Conservation (phyloP, 2,113 vertebrate genomes). For the Siniperca knerii region DNA sequence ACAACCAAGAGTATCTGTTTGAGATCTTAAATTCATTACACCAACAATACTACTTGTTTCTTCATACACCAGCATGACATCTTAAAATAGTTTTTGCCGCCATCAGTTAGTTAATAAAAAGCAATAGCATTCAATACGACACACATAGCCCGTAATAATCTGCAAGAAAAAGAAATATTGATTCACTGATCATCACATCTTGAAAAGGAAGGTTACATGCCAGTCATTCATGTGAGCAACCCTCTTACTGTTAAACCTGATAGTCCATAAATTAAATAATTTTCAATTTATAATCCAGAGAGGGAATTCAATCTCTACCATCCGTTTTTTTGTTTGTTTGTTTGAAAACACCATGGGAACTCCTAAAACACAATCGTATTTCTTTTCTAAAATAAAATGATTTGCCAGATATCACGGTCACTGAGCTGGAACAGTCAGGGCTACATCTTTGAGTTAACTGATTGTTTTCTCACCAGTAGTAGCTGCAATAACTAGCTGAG, state of each 20-base stretch:
- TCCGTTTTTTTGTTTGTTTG: not conserved
- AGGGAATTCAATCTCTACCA: not conserved
- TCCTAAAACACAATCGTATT: conserved; percentile 4
- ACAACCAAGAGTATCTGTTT: not conserved
- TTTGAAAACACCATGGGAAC: conserved; percentile 11
- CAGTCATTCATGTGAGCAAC: not conserved
- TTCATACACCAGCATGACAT: not conserved
- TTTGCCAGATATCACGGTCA: not conserved
- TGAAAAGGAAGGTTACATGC: not conserved
- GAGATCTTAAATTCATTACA: not conserved
- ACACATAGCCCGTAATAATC: not conserved
- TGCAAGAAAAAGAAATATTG: not conserved
- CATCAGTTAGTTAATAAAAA: not conserved
- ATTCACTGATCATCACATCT: not conserved
- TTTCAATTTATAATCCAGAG: conserved; percentile 15
- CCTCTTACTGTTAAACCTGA: not conserved
- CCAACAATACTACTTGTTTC: not conserved
- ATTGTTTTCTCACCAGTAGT: conserved; percentile 15
- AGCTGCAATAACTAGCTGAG: conserved; percentile 30
- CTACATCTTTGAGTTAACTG: conserved; percentile 6
- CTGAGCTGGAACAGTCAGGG: conserved; percentile 5
- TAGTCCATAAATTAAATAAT: not conserved
- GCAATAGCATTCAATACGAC: not conserved
- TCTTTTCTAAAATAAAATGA: conserved; percentile 13
- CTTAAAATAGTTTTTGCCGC: not conserved